These are phyloP conservation scores for Centropus unirufus DNA, from an alignment of 2,113 vertebrate genomes.

Conservation along the genomic window DNA sequence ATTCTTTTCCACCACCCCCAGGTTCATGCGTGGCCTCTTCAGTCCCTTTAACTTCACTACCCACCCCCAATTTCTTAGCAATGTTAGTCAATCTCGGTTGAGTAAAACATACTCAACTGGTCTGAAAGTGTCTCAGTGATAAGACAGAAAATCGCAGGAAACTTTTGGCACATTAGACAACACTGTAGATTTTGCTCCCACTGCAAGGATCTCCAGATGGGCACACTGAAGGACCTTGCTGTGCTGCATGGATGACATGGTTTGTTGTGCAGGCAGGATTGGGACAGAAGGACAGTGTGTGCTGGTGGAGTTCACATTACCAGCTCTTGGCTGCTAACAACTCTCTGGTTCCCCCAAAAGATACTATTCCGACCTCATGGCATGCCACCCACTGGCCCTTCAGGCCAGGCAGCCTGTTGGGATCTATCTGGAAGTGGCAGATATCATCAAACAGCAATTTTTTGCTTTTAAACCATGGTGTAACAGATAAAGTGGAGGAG, in stretches of 20 bases:
- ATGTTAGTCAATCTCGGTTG: too few species aligned
- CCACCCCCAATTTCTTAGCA: not conserved
- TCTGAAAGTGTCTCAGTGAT: not conserved
- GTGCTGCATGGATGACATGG: not conserved
- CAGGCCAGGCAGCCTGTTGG: fast-evolving
- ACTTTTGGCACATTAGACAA: not conserved
- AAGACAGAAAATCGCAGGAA: not conserved
- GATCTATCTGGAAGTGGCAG: not conserved
- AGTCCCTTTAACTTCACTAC: not conserved
- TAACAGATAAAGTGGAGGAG: not conserved
- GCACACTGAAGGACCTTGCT: not conserved
- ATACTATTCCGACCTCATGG: not conserved
- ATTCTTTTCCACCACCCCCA: fast-evolving
- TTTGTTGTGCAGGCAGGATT: not conserved
- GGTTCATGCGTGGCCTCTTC: not conserved
- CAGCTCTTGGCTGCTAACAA: not conserved
- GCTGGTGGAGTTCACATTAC: not conserved
- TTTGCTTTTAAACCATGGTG: not conserved
- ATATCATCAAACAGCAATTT: not conserved
- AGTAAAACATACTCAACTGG: too few species aligned
- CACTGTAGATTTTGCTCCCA: not conserved
- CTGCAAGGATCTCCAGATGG: not conserved
- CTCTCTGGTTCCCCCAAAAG: not conserved
- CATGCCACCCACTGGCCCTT: not conserved
- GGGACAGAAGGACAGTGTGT: fast-evolving